phyloP scores from a whole-genome alignment of 2,888 invertebrate species.

The Eumerus sabulonum region DNA sequence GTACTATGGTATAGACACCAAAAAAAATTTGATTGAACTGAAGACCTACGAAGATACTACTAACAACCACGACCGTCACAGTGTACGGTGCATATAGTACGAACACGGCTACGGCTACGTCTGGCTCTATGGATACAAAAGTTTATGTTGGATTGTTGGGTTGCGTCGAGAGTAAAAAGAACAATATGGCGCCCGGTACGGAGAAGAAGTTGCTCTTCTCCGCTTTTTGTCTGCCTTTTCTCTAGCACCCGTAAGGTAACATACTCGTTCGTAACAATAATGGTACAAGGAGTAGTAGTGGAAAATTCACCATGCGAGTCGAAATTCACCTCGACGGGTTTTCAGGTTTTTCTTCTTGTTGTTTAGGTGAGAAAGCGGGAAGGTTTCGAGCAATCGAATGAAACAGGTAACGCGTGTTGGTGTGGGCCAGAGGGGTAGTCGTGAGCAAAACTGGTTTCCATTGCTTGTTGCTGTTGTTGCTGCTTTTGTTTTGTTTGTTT shows the following conservation, averaged over 20 bases:
- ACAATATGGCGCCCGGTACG: constrained; percentile 61
- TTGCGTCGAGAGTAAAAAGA: constrained; percentile 43
- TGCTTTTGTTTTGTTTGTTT: not conserved
- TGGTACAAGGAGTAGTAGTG: constrained; percentile 1
- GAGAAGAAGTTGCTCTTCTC: constrained; percentile 58
- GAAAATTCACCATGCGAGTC: constrained; percentile 4
- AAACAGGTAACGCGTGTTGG: constrained; percentile 15
- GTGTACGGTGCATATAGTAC: constrained; percentile 20
- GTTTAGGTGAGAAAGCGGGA: constrained; percentile 45
- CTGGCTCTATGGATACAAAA: too few relatives aligned
- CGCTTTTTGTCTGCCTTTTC: not conserved
- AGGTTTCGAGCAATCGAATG: not conserved
- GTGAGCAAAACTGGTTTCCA: constrained; percentile 51
- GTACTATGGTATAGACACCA: constrained; percentile 18
- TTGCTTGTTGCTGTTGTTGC: not conserved
- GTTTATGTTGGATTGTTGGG: constrained; percentile 44
- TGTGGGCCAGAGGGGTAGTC: constrained; percentile 12
- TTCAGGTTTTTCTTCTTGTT: constrained; percentile 16
- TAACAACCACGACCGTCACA: constrained; percentile 47
- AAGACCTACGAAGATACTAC: constrained; percentile 44
- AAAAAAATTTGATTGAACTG: constrained; percentile 36
- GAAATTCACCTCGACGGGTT: too few relatives aligned
- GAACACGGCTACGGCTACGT: too few relatives aligned
- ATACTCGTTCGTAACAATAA: too few relatives aligned
- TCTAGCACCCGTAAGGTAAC: constrained; percentile 18